Base-by-base conservation (phyloP, 2,888 invertebrate species). In the Bembecia ichneumoniformis region DNA sequence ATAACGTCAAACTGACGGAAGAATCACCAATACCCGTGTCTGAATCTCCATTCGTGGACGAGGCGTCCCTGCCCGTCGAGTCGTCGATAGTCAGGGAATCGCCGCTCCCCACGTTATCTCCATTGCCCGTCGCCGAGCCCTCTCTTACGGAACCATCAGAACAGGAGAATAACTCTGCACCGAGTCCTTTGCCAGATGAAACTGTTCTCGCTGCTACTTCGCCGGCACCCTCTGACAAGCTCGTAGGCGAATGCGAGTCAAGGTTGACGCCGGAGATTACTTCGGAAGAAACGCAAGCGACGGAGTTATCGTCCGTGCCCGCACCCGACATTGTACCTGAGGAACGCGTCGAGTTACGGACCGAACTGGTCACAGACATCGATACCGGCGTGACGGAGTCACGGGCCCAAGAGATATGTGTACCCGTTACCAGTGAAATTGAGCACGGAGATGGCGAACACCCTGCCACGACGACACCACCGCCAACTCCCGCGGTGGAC, bases 361-460 rank as follows among this genome's bases (percentile, higher is more conserved):
- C 66, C 49, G 82, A 79, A 49, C 74, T 80, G 57, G 76, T 82
- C 57, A 82, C 83, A 43, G 83, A 83, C 54, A 70, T 82, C 51
- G 83, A 83, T 55, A 77, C 79, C 45, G 81, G 77, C 52, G 74
- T 79, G 46, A 71, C 81, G 15, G 84, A 83, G 57, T 81, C 77
- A 28, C 74, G 75, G 45, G 84, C 84, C 48, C 83, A 83, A 52
- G 82, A 86, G 78, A 89, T 77, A 56, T 89, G 69, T 77, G 82
- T 74, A 62, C 87, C 72, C 59, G 87, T 69, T 71, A 88, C 75
- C 16, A 69, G 62, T 52, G 83, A 82, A 62, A 82, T 83, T 46
- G 69, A 66, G 28, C 64, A 65, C 28, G 81, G 80, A 46, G 81
- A 78, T 53, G 68, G 61, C 52, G 73, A 65, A 49, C 71, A 64